Evolutionary conservation across 2,888 invertebrate genomes (phyloP).

Genomic region (Philonicus albiceps): DNA sequence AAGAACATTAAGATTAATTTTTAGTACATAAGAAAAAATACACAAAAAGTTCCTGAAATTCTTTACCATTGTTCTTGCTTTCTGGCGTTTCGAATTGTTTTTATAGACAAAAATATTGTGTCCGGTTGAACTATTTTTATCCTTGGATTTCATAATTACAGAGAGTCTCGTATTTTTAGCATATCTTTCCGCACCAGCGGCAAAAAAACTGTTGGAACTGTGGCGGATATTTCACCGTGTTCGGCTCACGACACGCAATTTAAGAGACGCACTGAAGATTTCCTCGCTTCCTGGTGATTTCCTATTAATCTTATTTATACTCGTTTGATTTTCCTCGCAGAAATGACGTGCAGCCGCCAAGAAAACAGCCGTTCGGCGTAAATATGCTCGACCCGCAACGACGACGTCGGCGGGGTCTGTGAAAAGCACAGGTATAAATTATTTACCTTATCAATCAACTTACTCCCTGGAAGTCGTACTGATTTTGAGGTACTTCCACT

Average conservation of each 20-base stretch:
- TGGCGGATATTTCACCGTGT: not conserved
- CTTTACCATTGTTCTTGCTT: not conserved
- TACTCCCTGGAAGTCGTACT: not conserved
- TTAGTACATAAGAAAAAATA: not conserved
- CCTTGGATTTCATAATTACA: not conserved
- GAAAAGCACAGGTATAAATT: not conserved
- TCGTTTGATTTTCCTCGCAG: not conserved
- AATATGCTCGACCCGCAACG: not conserved
- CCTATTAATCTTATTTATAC: not conserved
- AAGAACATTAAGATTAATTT: not conserved
- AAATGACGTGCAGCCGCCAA: not conserved
- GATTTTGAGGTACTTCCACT: not conserved
- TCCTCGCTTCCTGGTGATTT: not conserved
- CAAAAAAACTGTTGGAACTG: not conserved
- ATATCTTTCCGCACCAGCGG: not conserved
- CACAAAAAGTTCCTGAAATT: not conserved
- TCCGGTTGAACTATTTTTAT: not conserved
- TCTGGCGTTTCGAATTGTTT: not conserved
- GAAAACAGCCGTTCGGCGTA: not conserved
- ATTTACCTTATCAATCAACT: not conserved
- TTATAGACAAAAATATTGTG: not conserved
- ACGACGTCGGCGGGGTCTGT: not conserved
- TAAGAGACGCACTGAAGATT: not conserved
- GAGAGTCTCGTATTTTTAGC: not conserved
- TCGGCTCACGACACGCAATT: not conserved